phyloP scores from a whole-genome alignment of 2,113 vertebrate genomes.

The Erythrocebus patas region DNA sequence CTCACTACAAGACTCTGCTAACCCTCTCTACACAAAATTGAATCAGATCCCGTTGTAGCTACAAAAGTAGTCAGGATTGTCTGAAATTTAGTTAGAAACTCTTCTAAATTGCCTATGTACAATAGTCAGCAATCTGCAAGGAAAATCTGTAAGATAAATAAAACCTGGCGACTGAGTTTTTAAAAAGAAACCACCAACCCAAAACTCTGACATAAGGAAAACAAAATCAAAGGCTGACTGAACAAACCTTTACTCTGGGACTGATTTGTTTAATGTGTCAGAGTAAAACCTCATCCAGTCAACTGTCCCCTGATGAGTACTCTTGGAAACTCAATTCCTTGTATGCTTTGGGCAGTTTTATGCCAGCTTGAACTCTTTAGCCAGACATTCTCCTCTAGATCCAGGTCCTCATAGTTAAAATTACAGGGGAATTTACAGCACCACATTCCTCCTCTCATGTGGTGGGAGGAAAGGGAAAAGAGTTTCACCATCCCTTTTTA shows the following conservation, averaged over 20 bases:
- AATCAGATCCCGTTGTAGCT: background rate
- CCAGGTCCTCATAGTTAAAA: conserved; percentile 20
- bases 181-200: background rate
- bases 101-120: background rate
- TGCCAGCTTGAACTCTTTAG: conserved; percentile 9
- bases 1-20: background rate
- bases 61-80: background rate
- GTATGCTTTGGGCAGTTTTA: background rate
- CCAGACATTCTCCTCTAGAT: background rate
- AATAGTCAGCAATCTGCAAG: background rate
- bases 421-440: conserved; percentile 53
- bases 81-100: background rate
- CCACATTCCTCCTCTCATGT: conserved; percentile 33
- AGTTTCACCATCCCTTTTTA: conserved; percentile 25
- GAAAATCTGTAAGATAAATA: background rate
- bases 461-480: conserved; percentile 1
- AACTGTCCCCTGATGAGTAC: background rate
- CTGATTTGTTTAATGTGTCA: background rate
- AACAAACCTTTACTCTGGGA: background rate
- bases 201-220: conserved; percentile 7
- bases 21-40: background rate
- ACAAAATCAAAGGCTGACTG: background rate
- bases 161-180: background rate
- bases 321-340: background rate
- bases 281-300: background rate